Percentiles rank a stretch among this genome's conserved stretches.
phyloP scores from a whole-genome alignment of 2,888 invertebrate genomes.

The Maniola hyperantus region DNA sequence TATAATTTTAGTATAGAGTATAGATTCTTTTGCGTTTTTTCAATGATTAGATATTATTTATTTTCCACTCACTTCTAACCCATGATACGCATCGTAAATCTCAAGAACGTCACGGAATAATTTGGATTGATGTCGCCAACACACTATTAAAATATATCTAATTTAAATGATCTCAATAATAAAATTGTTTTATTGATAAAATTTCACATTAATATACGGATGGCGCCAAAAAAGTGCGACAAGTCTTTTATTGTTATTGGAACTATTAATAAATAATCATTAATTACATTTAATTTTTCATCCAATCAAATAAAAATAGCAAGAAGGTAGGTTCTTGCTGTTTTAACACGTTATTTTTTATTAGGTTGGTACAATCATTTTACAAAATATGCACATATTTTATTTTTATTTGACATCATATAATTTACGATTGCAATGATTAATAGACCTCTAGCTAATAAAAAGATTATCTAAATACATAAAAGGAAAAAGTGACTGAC shows the following conservation, averaged over 20 bases:
- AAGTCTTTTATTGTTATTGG: conserved; percentile 3
- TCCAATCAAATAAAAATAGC: no score
- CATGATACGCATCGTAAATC: conserved; percentile 32
- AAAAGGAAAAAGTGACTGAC: no score
- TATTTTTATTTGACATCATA: conserved; percentile 17
- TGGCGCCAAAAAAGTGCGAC: conserved; percentile 36
- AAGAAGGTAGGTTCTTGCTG: not conserved
- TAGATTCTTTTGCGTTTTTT: not conserved
- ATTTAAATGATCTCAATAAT: conserved; percentile 22
- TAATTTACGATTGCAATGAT: conserved; percentile 27
- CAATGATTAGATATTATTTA: not conserved
- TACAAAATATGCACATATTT: conserved; percentile 20
- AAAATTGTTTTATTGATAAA: conserved; percentile 20
- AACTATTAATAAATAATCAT: not conserved
- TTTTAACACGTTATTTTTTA: conserved; percentile 20
- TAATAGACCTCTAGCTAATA: conserved; percentile 20
- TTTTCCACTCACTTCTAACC: not conserved
- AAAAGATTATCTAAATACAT: conserved; percentile 27
- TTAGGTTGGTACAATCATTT: conserved; percentile 5
- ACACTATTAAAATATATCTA: conserved; percentile 12
- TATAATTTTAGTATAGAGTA: no score
- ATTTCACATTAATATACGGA: conserved; percentile 23
- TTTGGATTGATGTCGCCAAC: conserved; percentile 33
- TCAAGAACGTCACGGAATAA: conserved; percentile 32
- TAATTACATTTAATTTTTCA: conserved; percentile 15